Evolutionary conservation across 2,113 vertebrate species (phyloP).

Genomic region (Meles meles): DNA sequence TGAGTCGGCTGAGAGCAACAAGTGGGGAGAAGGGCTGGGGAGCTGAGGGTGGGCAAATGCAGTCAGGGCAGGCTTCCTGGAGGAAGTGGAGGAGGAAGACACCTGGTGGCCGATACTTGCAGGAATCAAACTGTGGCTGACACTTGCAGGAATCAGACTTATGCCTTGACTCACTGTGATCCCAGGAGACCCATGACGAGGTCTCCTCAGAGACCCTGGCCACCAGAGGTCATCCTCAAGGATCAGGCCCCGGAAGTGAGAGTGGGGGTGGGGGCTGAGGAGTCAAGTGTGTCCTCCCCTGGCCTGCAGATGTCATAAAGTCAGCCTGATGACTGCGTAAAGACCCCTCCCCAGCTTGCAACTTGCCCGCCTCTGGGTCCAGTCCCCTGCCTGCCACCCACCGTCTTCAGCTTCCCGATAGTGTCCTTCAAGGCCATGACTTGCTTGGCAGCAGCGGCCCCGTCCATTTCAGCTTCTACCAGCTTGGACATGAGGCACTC

Average conservation of each 20-base stretch:
- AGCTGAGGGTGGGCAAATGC: neutral
- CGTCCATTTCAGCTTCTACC: conserved; percentile 89
- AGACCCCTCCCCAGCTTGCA: neutral
- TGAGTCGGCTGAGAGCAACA: neutral
- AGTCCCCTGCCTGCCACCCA: conserved; percentile 59
- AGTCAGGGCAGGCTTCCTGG: neutral
- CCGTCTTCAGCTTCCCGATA: conserved; percentile 85
- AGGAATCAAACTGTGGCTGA: neutral
- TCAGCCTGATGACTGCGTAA: neutral
- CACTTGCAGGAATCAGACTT: neutral
- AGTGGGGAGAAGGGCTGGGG: neutral
- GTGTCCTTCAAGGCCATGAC: conserved; percentile 87
- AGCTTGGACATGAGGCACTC: conserved; percentile 89
- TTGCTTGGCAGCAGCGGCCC: conserved; percentile 89
- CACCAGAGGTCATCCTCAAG: conserved; percentile 52
- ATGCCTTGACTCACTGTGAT: conserved; percentile 52
- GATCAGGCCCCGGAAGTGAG: conserved; percentile 13
- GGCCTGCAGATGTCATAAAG: conserved; percentile 63
- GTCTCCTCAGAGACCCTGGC: conserved; percentile 42
- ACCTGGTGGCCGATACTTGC: conserved; percentile 17
- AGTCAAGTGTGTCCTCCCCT: neutral
- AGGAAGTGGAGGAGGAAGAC: neutral
- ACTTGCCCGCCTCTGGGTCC: neutral
- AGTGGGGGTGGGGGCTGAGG: neutral
- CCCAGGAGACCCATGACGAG: conserved; percentile 43